A percentile compares a stretch with the other conserved stretches of the same genome.
phyloP scores from a whole-genome alignment of 53 echinoderm and acorn worm genomes.

The Luidia sarsii region DNA sequence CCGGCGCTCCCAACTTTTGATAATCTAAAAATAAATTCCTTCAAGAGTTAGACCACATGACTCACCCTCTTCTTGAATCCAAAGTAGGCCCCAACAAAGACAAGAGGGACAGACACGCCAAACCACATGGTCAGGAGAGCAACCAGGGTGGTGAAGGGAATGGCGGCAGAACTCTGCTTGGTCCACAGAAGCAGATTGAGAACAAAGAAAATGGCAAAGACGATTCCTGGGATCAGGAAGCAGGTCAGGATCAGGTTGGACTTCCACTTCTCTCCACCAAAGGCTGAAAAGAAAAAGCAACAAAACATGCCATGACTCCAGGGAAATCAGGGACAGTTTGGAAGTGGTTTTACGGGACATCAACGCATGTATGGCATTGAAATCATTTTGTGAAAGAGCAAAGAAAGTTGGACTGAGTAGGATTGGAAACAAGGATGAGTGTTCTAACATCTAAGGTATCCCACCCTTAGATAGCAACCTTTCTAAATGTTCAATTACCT shows the following conservation, averaged over 20 bases:
- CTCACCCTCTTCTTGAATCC: conserved; percentile 97
- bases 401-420: too few relatives aligned
- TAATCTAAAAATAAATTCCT: too few relatives aligned
- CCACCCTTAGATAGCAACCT: too few relatives aligned
- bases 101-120: conserved; percentile 88
- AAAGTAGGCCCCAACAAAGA: conserved; percentile 96
- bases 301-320: too few relatives aligned
- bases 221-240: conserved; percentile 85
- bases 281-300: conserved; percentile 72
- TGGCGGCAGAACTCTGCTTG: conserved; percentile 95
- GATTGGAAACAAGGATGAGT: too few relatives aligned
- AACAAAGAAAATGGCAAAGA: conserved; percentile 82
- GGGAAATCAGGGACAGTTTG: too few relatives aligned
- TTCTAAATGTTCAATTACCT: too few relatives aligned
- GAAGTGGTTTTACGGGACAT: too few relatives aligned
- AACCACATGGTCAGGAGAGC: conserved; percentile 96
- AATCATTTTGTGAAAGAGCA: too few relatives aligned
- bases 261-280: conserved; percentile 99
- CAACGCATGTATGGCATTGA: too few relatives aligned
- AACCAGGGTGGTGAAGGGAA: conserved; percentile 88
- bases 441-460: too few relatives aligned
- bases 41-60: background rate
- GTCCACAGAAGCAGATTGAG: conserved; percentile 92
- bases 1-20: too few relatives aligned
- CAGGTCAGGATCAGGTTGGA: conserved; percentile 91